These are phyloP conservation scores for Cremastobaeus sp. DNA, from an alignment of 2,888 invertebrate genomes.

Conservation along the genomic window DNA sequence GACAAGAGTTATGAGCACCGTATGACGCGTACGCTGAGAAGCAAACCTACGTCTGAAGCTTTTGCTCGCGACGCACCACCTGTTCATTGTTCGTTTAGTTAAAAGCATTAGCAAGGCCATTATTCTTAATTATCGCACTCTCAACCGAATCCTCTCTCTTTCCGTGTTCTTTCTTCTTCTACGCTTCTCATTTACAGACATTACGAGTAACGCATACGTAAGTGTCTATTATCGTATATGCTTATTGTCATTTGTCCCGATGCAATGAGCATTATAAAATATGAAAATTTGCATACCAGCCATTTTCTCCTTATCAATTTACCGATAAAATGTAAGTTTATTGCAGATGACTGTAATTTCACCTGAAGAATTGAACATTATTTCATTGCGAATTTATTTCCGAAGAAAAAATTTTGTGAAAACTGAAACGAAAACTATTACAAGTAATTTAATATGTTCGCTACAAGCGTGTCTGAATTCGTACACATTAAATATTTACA, in stretches of 20 bases:
- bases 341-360: too few species aligned
- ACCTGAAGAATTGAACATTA: too few species aligned
- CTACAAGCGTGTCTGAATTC: too few species aligned
- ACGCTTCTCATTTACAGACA: constrained; percentile 18
- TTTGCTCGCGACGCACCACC: constrained; percentile 63
- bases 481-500: too few species aligned
- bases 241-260: constrained; percentile 32
- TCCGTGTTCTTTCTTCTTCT: constrained; percentile 12
- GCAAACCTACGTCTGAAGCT: constrained; percentile 43
- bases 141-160: constrained; percentile 24
- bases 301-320: constrained; percentile 15
- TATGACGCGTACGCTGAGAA: constrained; percentile 42
- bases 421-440: too few species aligned
- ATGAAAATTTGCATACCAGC: constrained; percentile 25
- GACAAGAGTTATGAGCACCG: constrained; percentile 56
- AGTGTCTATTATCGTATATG: constrained; percentile 37
- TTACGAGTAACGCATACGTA: constrained; percentile 35
- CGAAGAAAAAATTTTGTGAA: too few species aligned
- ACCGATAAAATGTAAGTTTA: too few species aligned
- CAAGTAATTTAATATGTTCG: too few species aligned
- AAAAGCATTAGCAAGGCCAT: constrained; percentile 71
- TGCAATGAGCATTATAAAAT: constrained; percentile 35
- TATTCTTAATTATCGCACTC: constrained; percentile 72
- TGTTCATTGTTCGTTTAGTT: constrained; percentile 73
- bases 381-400: too few species aligned